Evolutionary conservation across 2,113 vertebrate species (phyloP).

Genomic region (Elephantulus edwardii): DNA sequence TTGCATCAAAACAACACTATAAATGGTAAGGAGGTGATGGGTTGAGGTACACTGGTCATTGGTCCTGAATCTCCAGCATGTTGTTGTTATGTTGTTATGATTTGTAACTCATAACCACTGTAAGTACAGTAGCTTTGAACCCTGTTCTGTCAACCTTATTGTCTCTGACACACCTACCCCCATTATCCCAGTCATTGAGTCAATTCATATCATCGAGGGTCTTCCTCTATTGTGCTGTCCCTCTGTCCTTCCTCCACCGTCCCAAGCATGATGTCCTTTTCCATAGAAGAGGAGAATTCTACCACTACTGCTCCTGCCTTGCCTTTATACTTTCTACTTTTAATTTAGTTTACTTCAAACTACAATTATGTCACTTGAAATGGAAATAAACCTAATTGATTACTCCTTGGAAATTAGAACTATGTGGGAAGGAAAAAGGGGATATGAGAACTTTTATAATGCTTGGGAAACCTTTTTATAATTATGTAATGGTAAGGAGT

Average conservation of each 20-base stretch:
- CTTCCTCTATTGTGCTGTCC: too few species aligned
- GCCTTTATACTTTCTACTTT: background rate
- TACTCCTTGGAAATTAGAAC: background rate
- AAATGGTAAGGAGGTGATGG: background rate
- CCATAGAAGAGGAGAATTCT: background rate
- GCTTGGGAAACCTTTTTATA: background rate
- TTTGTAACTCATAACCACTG: too few species aligned
- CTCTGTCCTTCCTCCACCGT: too few species aligned
- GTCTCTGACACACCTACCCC: too few species aligned
- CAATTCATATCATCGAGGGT: too few species aligned
- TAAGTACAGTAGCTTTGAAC: too few species aligned
- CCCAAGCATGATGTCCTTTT: too few species aligned
- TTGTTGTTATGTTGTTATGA: too few species aligned
- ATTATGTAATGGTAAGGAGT: too few species aligned
- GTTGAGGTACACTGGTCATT: background rate
- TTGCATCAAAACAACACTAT: background rate
- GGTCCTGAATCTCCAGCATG: too few species aligned
- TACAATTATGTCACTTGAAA: background rate
- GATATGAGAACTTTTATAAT: background rate
- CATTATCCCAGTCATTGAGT: too few species aligned
- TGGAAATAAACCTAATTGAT: background rate
- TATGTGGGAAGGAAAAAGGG: background rate
- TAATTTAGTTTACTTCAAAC: background rate
- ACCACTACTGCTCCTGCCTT: background rate
- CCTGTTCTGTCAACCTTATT: too few species aligned